Evolutionary conservation across 2,797 vertebrate species (phyloP).

Genomic region (Poeciliopsis presidionis): DNA sequence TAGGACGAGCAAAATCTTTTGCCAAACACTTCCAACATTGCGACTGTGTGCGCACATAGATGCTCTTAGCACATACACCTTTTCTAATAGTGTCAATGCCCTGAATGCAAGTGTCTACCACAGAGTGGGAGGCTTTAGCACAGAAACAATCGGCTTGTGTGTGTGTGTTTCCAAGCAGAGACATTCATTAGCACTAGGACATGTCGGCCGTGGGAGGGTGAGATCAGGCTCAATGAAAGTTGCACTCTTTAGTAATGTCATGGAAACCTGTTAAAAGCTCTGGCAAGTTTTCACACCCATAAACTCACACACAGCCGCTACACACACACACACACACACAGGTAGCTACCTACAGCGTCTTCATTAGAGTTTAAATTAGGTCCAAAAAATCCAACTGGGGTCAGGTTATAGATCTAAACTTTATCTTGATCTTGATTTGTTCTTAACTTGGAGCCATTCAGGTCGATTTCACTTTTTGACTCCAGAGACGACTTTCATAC

Average conservation of each 20-base stretch:
- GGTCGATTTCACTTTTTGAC: neutral
- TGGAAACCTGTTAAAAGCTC: slow-evolving; percentile 41
- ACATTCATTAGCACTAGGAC: slow-evolving; percentile 48
- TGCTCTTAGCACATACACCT: neutral
- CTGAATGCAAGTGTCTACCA: neutral
- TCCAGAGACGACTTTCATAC: neutral
- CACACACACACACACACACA: neutral
- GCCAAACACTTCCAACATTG: neutral
- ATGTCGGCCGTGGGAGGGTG: slow-evolving; percentile 45
- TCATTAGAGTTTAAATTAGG: neutral
- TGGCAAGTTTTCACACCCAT: slow-evolving; percentile 5
- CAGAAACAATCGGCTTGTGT: slow-evolving; percentile 1
- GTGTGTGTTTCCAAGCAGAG: slow-evolving; percentile 6
- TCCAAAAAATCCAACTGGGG: neutral
- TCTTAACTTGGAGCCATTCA: neutral
- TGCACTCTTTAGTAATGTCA: slow-evolving; percentile 44
- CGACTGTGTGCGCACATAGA: neutral
- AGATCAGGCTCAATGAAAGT: slow-evolving; percentile 46
- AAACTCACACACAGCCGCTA: neutral
- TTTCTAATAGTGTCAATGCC: neutral
- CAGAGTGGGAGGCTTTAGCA: slow-evolving; percentile 18
- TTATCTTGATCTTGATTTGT: neutral
- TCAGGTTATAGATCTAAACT: neutral
- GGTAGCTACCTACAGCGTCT: neutral
- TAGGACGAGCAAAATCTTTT: neutral